These are phyloP conservation scores for Craseonycteris thonglongyai DNA, from an alignment of 2,113 vertebrate species.

Conservation along the genomic window DNA sequence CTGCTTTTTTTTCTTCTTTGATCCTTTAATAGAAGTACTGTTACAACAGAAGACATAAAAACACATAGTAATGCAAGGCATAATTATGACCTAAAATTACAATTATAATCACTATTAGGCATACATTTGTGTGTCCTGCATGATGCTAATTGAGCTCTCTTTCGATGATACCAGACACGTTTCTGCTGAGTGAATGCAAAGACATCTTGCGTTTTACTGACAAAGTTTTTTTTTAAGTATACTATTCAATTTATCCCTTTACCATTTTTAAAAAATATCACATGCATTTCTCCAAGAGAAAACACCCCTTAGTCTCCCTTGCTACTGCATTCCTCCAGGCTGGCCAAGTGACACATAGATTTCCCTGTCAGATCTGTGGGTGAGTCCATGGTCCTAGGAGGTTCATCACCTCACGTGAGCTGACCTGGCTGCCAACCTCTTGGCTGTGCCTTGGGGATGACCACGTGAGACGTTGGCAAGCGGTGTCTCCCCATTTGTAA, in stretches of 20 bases:
- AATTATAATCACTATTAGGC: background rate
- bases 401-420: background rate
- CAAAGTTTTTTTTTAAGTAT: background rate
- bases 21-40: background rate
- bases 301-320: background rate
- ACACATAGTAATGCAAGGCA: background rate
- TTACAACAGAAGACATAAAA: background rate
- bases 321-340: background rate
- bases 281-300: background rate
- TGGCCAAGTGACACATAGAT: background rate
- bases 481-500: background rate
- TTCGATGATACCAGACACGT: background rate
- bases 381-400: background rate
- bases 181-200: slow-evolving; percentile 11
- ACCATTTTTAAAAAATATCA: background rate
- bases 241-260: background rate
- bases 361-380: background rate
- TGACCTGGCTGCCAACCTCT: background rate
- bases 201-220: background rate
- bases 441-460: no score
- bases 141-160: background rate
- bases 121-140: background rate
- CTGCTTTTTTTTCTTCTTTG: background rate
- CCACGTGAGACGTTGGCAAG: background rate
- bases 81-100: background rate